Base-by-base conservation (phyloP, 2,888 invertebrate species). In the Coelopa pilipes region DNA sequence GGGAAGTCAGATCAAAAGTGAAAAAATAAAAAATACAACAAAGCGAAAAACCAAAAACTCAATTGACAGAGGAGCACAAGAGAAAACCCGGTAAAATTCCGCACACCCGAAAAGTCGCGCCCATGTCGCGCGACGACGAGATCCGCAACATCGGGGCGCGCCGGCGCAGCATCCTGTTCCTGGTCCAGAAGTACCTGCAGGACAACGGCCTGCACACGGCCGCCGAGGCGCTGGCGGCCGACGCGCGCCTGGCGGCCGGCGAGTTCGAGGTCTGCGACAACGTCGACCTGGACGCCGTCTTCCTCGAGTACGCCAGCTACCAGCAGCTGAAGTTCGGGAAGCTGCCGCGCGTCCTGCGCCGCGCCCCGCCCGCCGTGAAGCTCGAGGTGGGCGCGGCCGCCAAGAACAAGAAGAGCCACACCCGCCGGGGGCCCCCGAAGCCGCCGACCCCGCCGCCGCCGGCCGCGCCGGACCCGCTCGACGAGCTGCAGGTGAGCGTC, bases 241-340 rank as follows among this genome's bases (percentile, higher is more conserved):
- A 97, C 86, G 94, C 95, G 0, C 91, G 91, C 59, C 88, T 96
- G 12, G 80, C 82, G n/a, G 89, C 92, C 0, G 89, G 92, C 0
- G 90, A 89, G 9, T 92, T 91, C 82, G 89, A 91, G 82, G 90
- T 97, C 53, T 98, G 97, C 86, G 98, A 98, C 83, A 98, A 98
- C 82, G 92, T 98, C 74, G 96, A 97, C 85, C 88, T 98, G 83
- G 94, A 95, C 77, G 93, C 94, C 59, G 93, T 98, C 78, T 88
- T 97, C 74, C 92, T 95, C 89, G 97, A 97, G 82, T 98, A 94
- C 87, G 93, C 93, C 83, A 93, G 94, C 77, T 97, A 94, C 87
- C 96, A 94, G 86, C 91, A 92, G 81, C 89, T 94, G 60, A 92
- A 95, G 82, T 97, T 96, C 88, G 94, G 94, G 85, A 95, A 94